These are phyloP conservation scores for Heteropelma amictum DNA, from an alignment of 2,888 invertebrate genomes.

Conservation along the genomic window DNA sequence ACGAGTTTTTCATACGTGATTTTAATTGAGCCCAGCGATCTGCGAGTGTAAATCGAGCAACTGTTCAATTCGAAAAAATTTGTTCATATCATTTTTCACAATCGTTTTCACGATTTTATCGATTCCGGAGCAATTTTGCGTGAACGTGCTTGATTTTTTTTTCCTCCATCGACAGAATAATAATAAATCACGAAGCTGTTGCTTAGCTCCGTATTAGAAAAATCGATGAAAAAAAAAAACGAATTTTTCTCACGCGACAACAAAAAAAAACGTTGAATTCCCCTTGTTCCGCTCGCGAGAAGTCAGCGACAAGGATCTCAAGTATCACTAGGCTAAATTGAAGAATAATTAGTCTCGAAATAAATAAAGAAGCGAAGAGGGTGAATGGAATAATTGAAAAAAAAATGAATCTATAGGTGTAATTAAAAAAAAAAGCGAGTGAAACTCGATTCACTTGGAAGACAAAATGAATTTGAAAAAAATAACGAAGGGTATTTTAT, in stretches of 20 bases:
- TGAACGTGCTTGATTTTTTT: too few species aligned
- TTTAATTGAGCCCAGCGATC: too few species aligned
- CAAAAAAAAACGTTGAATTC: not conserved
- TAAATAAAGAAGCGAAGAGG: slow-evolving; percentile 1
- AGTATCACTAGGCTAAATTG: slow-evolving; percentile 65
- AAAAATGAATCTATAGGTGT: slow-evolving; percentile 28
- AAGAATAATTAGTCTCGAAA: slow-evolving; percentile 31
- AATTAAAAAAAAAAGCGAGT: slow-evolving; percentile 38
- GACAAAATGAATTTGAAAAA: slow-evolving; percentile 12
- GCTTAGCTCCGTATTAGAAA: too few species aligned
- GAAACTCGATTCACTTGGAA: slow-evolving; percentile 27
- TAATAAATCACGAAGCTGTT: too few species aligned
- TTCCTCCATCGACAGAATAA: too few species aligned
- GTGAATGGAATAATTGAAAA: not conserved
- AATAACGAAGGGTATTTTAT: slow-evolving; percentile 41
- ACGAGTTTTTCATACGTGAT: too few species aligned
- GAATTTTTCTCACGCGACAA: not conserved
- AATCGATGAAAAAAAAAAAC: too few species aligned
- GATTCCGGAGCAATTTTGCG: too few species aligned
- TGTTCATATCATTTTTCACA: too few species aligned
- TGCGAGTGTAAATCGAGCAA: too few species aligned
- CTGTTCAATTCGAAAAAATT: too few species aligned
- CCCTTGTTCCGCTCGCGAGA: slow-evolving; percentile 19
- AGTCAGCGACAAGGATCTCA: slow-evolving; percentile 52
- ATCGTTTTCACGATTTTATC: too few species aligned